Percentiles rank a stretch among this genome's conserved stretches.
Conservation (phyloP, 2,888 invertebrate genomes). For the Volucella bombylans region DNA sequence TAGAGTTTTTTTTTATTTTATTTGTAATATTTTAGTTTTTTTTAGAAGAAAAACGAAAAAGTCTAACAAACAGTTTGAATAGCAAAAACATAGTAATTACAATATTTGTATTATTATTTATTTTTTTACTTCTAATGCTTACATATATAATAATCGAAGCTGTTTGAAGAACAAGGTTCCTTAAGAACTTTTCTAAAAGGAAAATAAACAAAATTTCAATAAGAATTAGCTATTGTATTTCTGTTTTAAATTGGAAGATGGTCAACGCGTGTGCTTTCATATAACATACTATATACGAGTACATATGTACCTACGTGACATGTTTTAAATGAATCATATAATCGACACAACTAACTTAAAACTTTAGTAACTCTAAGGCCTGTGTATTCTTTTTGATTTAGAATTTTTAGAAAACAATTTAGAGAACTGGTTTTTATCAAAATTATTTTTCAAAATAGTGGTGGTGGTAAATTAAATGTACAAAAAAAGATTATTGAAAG, state of each 20-base stretch:
- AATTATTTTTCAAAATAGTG: too few relatives aligned
- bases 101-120: slow-evolving; percentile 19
- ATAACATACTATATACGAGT: background rate
- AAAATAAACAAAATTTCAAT: slow-evolving; percentile 40
- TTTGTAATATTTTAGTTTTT: slow-evolving; percentile 70
- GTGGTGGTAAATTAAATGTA: too few relatives aligned
- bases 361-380: too few relatives aligned
- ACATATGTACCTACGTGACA: too few relatives aligned
- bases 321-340: too few relatives aligned
- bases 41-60: slow-evolving; percentile 50
- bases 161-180: background rate
- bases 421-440: too few relatives aligned
- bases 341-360: too few relatives aligned
- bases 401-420: too few relatives aligned
- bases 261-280: slow-evolving; percentile 41
- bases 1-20: slow-evolving; percentile 47
- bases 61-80: slow-evolving; percentile 34
- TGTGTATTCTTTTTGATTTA: too few relatives aligned
- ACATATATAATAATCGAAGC: slow-evolving; percentile 26
- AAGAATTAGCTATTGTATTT: background rate
- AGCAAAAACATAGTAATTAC: slow-evolving; percentile 33
- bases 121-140: slow-evolving; percentile 43
- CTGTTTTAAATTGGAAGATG: slow-evolving; percentile 1
- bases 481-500: too few relatives aligned
- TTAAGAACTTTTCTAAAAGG: slow-evolving; percentile 7